Evolutionary conservation across 2,888 invertebrate genomes (phyloP), one percentile per base, ranked within the genome.

Genomic region (Andrena camellia): DNA sequence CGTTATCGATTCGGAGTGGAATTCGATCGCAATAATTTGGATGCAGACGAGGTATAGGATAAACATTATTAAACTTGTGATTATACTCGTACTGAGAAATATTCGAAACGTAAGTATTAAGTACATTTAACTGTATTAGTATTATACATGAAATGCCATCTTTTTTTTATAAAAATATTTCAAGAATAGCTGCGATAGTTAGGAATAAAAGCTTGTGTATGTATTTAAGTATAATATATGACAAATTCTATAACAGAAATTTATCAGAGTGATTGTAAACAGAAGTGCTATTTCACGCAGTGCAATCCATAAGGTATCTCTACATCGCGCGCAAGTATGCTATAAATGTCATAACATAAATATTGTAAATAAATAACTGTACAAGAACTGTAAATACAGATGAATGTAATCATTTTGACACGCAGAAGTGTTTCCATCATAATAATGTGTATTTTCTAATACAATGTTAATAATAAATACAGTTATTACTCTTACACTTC

Each of bases 381-480:
- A 78, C 85, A 83, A 79, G 23, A 70, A 77, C 66, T 68, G 75
- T 77, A 86, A 72, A 84, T 48, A 71, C 72, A 74, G 62, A 79
- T 48, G 77, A 86, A 78, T 72, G 66, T 72, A 79, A 78, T 76
- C 52, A 79, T 83, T 81, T 87, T 69, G 29, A 77, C 33, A 75
- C 60, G 31, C 69, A 78, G 48, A 64, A 73, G 75, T 80, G 78
- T 78, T 81, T 84, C 66, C 72, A 89, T 83, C 80, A 83, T 85
- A 84, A 85, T 83, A 82, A 80, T 64, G 72, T 81, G 83, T 78
- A 84, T 84, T 81, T 59, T 81, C 79, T 82, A 84, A 70, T 85
- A 88, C 83, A 84, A 80, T 78, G 74, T 86, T 81, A 77, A 81
- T 83, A 89, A 90, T 90, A 90, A 86, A 90, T 90, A 89, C 73